phyloP scores from a whole-genome alignment of 2,113 vertebrate species.

The Xiphias gladius region DNA sequence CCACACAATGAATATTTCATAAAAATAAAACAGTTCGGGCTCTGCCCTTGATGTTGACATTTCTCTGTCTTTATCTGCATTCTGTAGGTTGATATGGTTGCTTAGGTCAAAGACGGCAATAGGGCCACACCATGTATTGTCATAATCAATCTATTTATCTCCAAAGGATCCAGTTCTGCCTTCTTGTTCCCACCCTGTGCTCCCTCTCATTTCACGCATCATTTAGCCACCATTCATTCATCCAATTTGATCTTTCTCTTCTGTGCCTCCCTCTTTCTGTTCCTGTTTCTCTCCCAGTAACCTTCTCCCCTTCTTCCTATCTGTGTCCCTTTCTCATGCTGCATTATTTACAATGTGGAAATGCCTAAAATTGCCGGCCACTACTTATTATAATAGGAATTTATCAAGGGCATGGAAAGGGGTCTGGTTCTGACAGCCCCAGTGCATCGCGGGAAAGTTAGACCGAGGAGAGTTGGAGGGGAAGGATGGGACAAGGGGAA shows the following conservation, averaged over 20 bases:
- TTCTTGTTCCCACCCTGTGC: slow-evolving; percentile 28
- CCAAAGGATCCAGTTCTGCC: slow-evolving; percentile 44
- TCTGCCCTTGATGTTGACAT: slow-evolving; percentile 36
- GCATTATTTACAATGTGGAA: slow-evolving; percentile 82
- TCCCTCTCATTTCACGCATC: slow-evolving; percentile 73
- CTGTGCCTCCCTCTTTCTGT: slow-evolving; percentile 14
- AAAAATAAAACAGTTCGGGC: slow-evolving; percentile 30
- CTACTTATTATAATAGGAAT: slow-evolving; percentile 82
- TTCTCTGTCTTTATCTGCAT: slow-evolving; percentile 24
- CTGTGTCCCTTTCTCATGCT: slow-evolving; percentile 44
- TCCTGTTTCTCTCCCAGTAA: slow-evolving; percentile 24
- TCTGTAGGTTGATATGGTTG: slow-evolving; percentile 16
- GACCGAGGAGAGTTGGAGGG: slow-evolving; percentile 37
- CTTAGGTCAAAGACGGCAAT: slow-evolving; percentile 26
- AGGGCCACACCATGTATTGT: slow-evolving; percentile 25
- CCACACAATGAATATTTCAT: slow-evolving; percentile 49
- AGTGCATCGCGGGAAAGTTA: slow-evolving; percentile 72
- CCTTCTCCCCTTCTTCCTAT: slow-evolving; percentile 12
- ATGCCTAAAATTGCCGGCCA: slow-evolving; percentile 82
- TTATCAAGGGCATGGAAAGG: slow-evolving; percentile 80
- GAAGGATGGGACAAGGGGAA: slow-evolving; percentile 16
- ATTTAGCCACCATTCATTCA: slow-evolving; percentile 68
- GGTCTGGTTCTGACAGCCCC: slow-evolving; percentile 70
- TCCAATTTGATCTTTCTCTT: slow-evolving; percentile 48
- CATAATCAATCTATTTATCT: slow-evolving; percentile 61